Percentiles rank a stretch among this genome's conserved stretches.
phyloP scores from a whole-genome alignment of 2,888 invertebrate species.

The Apodemia duryi region DNA sequence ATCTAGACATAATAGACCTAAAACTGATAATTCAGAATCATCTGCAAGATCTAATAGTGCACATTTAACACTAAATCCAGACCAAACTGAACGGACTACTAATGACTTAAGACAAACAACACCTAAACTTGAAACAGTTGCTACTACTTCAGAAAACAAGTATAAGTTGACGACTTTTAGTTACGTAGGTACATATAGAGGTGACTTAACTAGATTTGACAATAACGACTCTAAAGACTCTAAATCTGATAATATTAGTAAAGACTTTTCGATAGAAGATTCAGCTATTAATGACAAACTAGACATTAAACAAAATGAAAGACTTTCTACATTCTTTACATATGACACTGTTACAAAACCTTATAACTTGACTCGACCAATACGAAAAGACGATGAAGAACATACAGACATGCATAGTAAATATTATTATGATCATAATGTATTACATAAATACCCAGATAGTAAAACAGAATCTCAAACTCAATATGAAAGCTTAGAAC shows the following conservation, averaged over 20 bases:
- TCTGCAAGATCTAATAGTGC: slow-evolving; percentile 64
- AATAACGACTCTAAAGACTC: slow-evolving; percentile 26
- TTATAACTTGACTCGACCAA: slow-evolving; percentile 59
- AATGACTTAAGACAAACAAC: slow-evolving; percentile 29
- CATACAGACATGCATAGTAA: slow-evolving; percentile 44
- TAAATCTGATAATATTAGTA: slow-evolving; percentile 47
- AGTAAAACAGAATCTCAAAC: slow-evolving; percentile 30
- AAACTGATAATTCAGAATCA: slow-evolving; percentile 47
- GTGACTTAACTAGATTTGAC: slow-evolving; percentile 35
- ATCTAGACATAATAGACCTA: slow-evolving; percentile 49
- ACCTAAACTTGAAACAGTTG: slow-evolving; percentile 35
- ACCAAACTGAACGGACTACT: slow-evolving; percentile 34
- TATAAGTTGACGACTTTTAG: slow-evolving; percentile 73
- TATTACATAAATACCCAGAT: slow-evolving; percentile 60
- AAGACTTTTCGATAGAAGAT: slow-evolving; percentile 58
- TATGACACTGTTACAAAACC: slow-evolving; percentile 67
- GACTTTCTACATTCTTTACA: slow-evolving; percentile 65
- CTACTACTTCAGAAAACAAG: slow-evolving; percentile 56
- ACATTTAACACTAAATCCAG: slow-evolving; percentile 32
- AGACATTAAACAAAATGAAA: slow-evolving; percentile 37
- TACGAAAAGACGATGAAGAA: slow-evolving; percentile 60
- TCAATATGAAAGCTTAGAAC: slow-evolving; percentile 44
- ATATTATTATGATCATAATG: slow-evolving; percentile 68
- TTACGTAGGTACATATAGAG: slow-evolving; percentile 70
- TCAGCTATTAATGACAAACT: slow-evolving; percentile 35